Base-by-base conservation (phyloP, 1,140 invertebrate species). In the Pachyrhynchus sulphureomaculatus region DNA sequence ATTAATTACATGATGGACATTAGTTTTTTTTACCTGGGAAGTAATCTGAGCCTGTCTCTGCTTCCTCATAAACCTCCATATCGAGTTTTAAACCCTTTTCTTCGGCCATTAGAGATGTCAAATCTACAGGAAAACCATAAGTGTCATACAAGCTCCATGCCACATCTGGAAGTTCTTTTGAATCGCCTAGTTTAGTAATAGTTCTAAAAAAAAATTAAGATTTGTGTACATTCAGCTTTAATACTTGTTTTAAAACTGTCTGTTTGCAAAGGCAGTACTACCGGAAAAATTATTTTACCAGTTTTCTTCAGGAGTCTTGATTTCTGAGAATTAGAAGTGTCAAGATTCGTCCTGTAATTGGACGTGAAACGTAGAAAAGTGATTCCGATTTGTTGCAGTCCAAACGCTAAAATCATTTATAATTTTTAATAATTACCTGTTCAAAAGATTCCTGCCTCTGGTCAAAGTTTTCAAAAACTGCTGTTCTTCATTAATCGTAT, bases 81-180 rank as follows among this genome's bases (percentile, higher is more conserved):
- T 99, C 93, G 62, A 99, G 88, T 42, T 76, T 76, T 0, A 99
- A 77, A 8, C 90, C 91, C 75, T 92, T 94, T 79, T 99, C 98
- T 82, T 99, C 96, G 41, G 89, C 89, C 96, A 99, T 99, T 1
- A 99, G 79, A 68, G 93, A 88, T 0, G 98, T 99, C 29, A 99
- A 83, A 83, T 99, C 98, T 54, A 99, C 86, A 3, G 98, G 97
- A 75, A 99, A 99, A 12, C 97, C 98, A 77, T 99, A 99, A 1
- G 97, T 99, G 75, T 99, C 97, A 77, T 99, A 99, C 33, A 99
- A 80, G 41, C 94, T 82, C 97, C 97, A 99, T 1, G 96, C 96
- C 61, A 99, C 86, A 77, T 99, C 93, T 57, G 92, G 92, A 41
- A 89, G 80, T 67, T 61, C 58, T 23, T 53, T 52, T 12, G 41